Evolutionary conservation across 2,113 vertebrate species (phyloP), one percentile per base, ranked within the genome.

Genomic region (Numenius arquata): DNA sequence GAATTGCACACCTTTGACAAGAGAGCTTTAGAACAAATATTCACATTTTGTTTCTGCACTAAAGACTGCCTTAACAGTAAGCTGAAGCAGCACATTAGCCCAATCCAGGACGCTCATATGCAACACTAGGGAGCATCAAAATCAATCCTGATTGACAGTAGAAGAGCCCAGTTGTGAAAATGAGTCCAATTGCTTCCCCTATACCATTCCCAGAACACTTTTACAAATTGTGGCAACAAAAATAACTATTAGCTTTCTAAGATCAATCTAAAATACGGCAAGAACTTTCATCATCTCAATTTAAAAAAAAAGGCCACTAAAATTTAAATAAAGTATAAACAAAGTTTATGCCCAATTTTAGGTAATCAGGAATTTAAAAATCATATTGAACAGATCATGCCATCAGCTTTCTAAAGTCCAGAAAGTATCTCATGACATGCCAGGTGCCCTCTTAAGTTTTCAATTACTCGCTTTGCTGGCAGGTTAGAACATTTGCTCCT

Each of bases 311-410:
- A 62, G 12, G 2, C 11, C 12, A 52, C 0, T 15, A 85, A 76
- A 16, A 13, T 53, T 21, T 68, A 27, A 18, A 41, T 8, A 7
- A 41, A 50, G 15, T 17, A 62, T 11, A 23, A 70, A 36, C 12
- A 13, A 95, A 87, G 23, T 29, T 82, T 25, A 55, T 2, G 6
- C 7, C 5, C 4, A n/a, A 25, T 18, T 80, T 11, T 11, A 70
- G 6, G 6, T 36, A 16, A 40, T 0, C 0, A 2, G 9, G 1
- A 65, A 41, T 56, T 82, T 15, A 19, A n/a, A 48, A 66, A 4
- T 23, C 30, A 7, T 3, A 40, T 12, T 41, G 2, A 55, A 20
- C 8, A 30, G 7, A 48, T 20, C 4, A 26, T 14, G 80, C 14
- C 15, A 74, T 2, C 32, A 12, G 23, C 29, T 63, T 82, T 61